Base-by-base conservation (phyloP, 1,140 invertebrate species). In the Rhyzopertha dominica region DNA sequence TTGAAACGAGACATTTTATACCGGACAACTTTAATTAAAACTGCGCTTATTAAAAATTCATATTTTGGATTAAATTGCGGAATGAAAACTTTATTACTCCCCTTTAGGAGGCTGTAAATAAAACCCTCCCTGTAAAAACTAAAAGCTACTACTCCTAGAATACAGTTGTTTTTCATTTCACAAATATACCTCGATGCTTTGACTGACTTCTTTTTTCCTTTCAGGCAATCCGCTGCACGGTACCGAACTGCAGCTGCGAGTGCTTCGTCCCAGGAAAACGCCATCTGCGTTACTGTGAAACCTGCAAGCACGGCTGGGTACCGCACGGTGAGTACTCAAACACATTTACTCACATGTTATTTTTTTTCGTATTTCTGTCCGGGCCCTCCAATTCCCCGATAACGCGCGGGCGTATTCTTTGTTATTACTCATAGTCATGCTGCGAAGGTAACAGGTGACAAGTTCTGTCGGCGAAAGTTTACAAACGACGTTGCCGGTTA, bases 261-360 rank as follows among this genome's bases (percentile, higher is more conserved):
- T 84, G 82, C 48, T 87, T 87, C 66, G 74, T 77, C n/a, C 83
- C 84, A 8, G 80, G 81, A 25, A 85, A 84, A 62, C 62, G 74
- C 34, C 75, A 80, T 56, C 72, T 86, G 18, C 75, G 84, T 12
- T 79, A 76, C 56, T 87, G 84, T 69, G 80, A 82, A 49, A 77
- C 75, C 29, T 87, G 84, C 60, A 80, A 78, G 53, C 84, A 87
- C 62, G 82, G 83, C 38, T 87, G 84, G 83, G 83, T 87, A 32
- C 78, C 80, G 43, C 84, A 87, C 67, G 84, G 84, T 87, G 67
- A 84, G 82, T 71, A 28, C 31, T 43, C 34, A 31, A 31, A 20
- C 28, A 24, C 28, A 19, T 44, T 36, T n/a, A n/a, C n/a, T n/a
- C n/a, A n/a, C n/a, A n/a, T n/a, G n/a, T n/a, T n/a, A n/a, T n/a